Percentiles rank a stretch among this genome's conserved stretches.
phyloP scores from a whole-genome alignment of 2,797 vertebrate species.

The Thunnus albacares region DNA sequence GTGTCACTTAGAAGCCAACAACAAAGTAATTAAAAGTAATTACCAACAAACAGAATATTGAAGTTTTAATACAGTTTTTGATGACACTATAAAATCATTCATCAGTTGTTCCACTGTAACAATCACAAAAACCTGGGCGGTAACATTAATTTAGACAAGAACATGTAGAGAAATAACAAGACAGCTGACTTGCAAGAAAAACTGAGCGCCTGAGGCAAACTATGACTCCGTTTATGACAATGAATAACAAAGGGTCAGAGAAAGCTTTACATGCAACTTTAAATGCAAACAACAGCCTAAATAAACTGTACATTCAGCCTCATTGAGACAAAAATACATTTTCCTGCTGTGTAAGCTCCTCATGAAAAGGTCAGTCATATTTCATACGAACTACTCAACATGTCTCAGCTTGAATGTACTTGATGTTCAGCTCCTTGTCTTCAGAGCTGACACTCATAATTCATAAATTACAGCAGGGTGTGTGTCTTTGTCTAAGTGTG shows the following conservation, averaged over 20 bases:
- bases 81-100: neutral
- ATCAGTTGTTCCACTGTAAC: neutral
- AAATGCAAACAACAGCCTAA: neutral
- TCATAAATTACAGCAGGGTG: neutral
- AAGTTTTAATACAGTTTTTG: too few species aligned
- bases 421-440: constrained; percentile 5
- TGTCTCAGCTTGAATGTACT: constrained; percentile 46
- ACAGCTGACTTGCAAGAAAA: neutral
- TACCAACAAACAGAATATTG: too few species aligned
- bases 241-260: neutral
- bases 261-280: too few species aligned
- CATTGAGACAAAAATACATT: neutral
- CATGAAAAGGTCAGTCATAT: constrained; percentile 1
- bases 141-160: neutral
- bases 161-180: neutral
- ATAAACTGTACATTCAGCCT: neutral
- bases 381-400: constrained; percentile 1
- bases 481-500: neutral
- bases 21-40: too few species aligned
- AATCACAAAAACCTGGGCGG: neutral
- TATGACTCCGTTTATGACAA: neutral
- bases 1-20: too few species aligned
- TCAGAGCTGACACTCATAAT: neutral
- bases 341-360: neutral
- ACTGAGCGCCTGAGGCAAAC: constrained; percentile 16